A percentile compares a stretch with the other conserved stretches of the same genome.
These are phyloP conservation scores for Pipistrellus kuhlii DNA, from an alignment of 2,797 vertebrate species.

Conservation along the genomic window DNA sequence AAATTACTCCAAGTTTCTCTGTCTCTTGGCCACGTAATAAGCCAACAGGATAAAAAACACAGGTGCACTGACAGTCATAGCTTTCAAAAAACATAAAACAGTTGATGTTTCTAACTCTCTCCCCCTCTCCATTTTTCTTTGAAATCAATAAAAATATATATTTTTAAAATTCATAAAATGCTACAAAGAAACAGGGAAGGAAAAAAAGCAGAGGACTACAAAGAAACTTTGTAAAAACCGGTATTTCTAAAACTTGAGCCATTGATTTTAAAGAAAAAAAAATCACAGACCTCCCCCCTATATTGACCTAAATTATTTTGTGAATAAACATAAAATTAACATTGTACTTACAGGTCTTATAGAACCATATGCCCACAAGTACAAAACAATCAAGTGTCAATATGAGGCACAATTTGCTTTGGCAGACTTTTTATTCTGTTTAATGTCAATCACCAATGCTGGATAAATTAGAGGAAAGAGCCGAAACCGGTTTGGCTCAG, in stretches of 20 bases:
- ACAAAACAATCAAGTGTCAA: not conserved
- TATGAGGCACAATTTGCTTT: not conserved
- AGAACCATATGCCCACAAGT: not conserved
- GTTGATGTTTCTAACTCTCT: too few relatives aligned
- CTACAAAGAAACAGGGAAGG: not conserved
- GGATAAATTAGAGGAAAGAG: not conserved
- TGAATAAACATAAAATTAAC: constrained; percentile 43
- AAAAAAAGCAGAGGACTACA: not conserved
- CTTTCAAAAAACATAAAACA: not conserved
- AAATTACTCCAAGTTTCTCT: not conserved
- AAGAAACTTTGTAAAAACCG: not conserved
- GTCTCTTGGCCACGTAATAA: not conserved
- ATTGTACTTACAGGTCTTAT: not conserved
- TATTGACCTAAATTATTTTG: constrained; percentile 41
- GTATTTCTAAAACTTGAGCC: not conserved
- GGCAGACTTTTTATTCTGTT: not conserved
- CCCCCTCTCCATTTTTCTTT: too few relatives aligned
- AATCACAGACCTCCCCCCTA: not conserved
- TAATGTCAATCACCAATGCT: not conserved
- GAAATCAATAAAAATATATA: too few relatives aligned
- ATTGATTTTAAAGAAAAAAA: constrained; percentile 8
- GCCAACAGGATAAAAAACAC: not conserved
- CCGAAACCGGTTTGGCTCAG: too few relatives aligned
- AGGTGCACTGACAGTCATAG: not conserved
- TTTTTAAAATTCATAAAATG: not conserved